A percentile compares a stretch with the other conserved stretches of the same genome.
These are phyloP conservation scores for Limanda limanda DNA, from an alignment of 2,113 vertebrate genomes.

Conservation along the genomic window DNA sequence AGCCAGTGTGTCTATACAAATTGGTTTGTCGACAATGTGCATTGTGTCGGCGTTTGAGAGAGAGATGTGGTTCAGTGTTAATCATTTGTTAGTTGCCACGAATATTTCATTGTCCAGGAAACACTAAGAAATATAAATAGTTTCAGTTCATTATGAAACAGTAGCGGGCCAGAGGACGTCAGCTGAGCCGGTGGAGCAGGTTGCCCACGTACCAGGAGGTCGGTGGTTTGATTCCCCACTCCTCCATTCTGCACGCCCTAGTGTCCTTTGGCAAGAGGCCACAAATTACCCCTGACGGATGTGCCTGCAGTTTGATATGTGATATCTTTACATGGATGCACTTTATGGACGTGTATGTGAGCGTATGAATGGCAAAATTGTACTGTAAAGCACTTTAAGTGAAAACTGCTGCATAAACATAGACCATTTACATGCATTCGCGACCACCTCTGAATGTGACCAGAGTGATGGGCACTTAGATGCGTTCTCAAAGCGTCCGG, in stretches of 20 bases:
- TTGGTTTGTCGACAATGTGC: too few relatives aligned
- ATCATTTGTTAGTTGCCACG: not conserved
- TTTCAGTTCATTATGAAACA: not conserved
- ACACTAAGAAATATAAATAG: not conserved
- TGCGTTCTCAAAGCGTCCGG: too few relatives aligned
- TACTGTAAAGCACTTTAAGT: too few relatives aligned
- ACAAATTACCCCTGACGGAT: not conserved
- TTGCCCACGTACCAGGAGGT: not conserved
- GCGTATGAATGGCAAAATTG: too few relatives aligned
- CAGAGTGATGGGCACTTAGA: too few relatives aligned
- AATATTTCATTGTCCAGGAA: not conserved
- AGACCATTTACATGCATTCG: not conserved
- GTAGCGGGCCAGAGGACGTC: not conserved
- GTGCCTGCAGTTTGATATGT: not conserved
- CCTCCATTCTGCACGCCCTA: not conserved
- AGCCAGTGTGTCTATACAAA: not conserved
- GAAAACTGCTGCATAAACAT: too few relatives aligned
- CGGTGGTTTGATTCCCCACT: not conserved
- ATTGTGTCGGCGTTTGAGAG: not conserved
- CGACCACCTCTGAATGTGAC: too few relatives aligned
- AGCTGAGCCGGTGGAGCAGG: not conserved
- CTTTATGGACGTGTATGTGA: too few relatives aligned
- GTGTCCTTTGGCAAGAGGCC: not conserved
- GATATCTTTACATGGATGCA: too few relatives aligned
- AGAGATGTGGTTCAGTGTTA: not conserved